Evolutionary conservation across 2,888 invertebrate genomes (phyloP), one percentile per base, ranked within the genome.

Genomic region (Selenia dentaria): DNA sequence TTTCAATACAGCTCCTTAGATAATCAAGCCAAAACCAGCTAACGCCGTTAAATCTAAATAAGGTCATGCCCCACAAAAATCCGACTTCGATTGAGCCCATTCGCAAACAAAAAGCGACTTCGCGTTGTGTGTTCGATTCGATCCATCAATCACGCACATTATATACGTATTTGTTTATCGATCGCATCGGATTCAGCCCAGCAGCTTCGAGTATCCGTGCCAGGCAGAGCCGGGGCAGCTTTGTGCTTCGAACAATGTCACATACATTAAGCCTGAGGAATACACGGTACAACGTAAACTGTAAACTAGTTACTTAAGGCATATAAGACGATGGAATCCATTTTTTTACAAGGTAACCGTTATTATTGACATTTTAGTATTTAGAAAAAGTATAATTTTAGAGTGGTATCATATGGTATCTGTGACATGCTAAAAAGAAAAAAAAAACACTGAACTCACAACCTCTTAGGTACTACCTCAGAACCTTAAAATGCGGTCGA

Each of bases 101-200:
- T 71, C 53, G 54, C 62, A 70, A 22, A 79, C 80, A 80, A 80
- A 66, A 62, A 65, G 50, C 53, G 46, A 56, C 38, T 57, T 65
- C 54, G 63, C 64, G 62, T 66, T 67, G 61, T 62, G 60, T 59
- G 64, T 63, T 47, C 57, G 55, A 58, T 63, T 47, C 57, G 55
- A 58, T 62, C 67, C 83, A 89, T 89, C 83, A 83, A 89, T 89
- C 88, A 89, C 82, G 65, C 54, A 74, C 79, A 77, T 73, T 87
- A 40, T 39, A 20, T 44, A 87, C 87, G 84, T 85, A 74, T 71
- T 74, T 16, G 16, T 16, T 54, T 78, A 88, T 87, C 77, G 87
- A 87, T 80, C 79, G 75, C 42, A 62, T 72, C 64, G 62, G 63
- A 64, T 65, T 70, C 67, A 62, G 60, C 62, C 59, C 57, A 64